A percentile compares a stretch with the other conserved stretches of the same genome.
Conservation (phyloP, 2,888 invertebrate genomes). For the Penaeus monodon region DNA sequence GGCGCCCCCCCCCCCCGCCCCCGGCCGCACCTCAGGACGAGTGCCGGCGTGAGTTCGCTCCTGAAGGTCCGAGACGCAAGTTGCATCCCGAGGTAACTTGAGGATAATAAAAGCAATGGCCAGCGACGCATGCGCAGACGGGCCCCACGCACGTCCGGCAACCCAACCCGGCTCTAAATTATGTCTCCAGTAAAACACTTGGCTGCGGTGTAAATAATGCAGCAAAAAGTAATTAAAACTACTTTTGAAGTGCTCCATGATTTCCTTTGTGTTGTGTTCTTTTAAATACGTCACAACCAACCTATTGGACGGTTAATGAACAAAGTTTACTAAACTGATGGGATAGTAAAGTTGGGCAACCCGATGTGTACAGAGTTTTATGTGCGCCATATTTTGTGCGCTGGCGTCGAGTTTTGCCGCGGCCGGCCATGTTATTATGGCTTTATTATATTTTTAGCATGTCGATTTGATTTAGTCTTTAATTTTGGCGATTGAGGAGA, state of each 20-base stretch:
- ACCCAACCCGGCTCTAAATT: background rate
- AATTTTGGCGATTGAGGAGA: too few species aligned
- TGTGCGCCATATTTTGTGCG: constrained; percentile 9
- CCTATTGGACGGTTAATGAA: constrained; percentile 13
- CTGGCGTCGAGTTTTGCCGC: background rate
- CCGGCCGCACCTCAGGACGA: background rate
- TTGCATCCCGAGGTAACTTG: background rate
- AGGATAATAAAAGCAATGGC: too few species aligned
- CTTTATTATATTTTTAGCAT: too few species aligned
- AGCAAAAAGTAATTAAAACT: too few species aligned
- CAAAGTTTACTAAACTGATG: constrained; percentile 19
- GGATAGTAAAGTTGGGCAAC: constrained; percentile 6
- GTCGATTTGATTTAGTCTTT: too few species aligned
- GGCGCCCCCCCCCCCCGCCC: background rate
- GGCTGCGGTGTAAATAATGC: background rate
- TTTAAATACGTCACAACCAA: constrained; percentile 15
- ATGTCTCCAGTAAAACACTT: background rate
- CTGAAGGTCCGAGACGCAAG: background rate
- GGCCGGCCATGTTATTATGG: too few species aligned
- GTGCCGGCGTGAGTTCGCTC: background rate
- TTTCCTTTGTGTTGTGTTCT: constrained; percentile 6
- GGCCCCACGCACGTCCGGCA: too few species aligned
- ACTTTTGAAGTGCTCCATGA: constrained; percentile 6
- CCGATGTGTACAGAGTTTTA: constrained; percentile 2
- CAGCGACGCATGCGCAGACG: too few species aligned